Base-by-base conservation (phyloP, 2,797 vertebrate species). In the Malacoctenus gilli region DNA sequence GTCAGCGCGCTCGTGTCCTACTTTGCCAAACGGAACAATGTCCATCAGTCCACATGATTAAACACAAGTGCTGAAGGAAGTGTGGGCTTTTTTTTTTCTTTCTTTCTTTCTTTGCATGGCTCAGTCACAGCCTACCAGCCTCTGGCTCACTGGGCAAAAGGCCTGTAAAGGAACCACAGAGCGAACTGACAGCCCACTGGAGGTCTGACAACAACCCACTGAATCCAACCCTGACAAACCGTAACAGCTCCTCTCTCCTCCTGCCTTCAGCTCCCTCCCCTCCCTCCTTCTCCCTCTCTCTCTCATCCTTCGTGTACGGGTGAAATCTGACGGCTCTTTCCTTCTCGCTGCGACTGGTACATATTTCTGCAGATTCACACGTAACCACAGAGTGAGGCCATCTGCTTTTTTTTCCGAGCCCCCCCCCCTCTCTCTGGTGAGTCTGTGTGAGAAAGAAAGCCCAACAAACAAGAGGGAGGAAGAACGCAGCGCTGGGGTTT, bases 281-380 rank as follows among this genome's bases (percentile, higher is more conserved):
- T 63, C 58, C 59, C 71, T 72, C 69, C 38, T 72, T 37, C 49
- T 65, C 57, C n/a, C n/a, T 51, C 39, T 62, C 7, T 57, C 25
- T 14, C 65, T 61, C 66, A 48, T 69, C 40, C 42, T 64, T 74
- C 63, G 68, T 30, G 54, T 70, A 52, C n/a, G 65, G 64, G 51
- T 83, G 70, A 84, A 73, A 83, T 80, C 76, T 77, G 83, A 87
- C 87, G 70, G 79, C 81, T 79, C 79, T 71, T 77, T 67, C 75
- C 69, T 60, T 75, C 25, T n/a, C 58, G 51, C 75, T 59, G 68
- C 49, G 75, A 52, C 78, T 69, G 77, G 58, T 75, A 59, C 80
- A 75, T 72, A 83, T 84, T 84, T 85, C 68, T 74, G 62, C 65
- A 75, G 56, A 84, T 80, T 85, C 79, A 83, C 77, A 77, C 60